Base-by-base conservation (phyloP, 2,113 vertebrate species). In the Sisor rabdophorus region DNA sequence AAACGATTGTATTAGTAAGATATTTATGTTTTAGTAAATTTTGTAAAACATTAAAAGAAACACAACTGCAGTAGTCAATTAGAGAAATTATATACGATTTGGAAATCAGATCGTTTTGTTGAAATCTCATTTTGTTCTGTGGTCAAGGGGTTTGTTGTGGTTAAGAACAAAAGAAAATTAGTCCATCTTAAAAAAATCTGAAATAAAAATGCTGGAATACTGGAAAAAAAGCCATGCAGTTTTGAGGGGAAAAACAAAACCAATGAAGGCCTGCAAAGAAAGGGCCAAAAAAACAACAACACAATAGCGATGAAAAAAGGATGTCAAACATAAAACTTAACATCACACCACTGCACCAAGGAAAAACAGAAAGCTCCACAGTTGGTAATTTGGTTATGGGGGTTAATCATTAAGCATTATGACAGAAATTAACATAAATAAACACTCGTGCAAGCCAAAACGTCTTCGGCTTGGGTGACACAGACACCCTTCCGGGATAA, bases 1-100 rank as follows among this genome's bases (percentile, higher is more conserved):
- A 87, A 89, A 91, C 85, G 86, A 82, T 83, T 86, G 83, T 82
- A 91, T 92, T 91, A 91, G 91, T 91, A 89, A 89, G 85, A 87
- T 65, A 75, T 82, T 67, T 80, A 78, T 74, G 84, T 88, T 89
- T 91, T 88, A 89, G 86, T 90, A 85, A 88, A 86, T 89, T 92
- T 90, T 80, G 86, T 87, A 80, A 58, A 76, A 76, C 77, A 52
- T 52, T 84, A 82, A 79, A 77, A 36, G 17, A 79, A 80, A 75
- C 70, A 79, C 47, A 81, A 72, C 58, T 71, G 61, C 47, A 75
- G 55, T 69, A 73, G 68, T 79, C 73, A 75, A 79, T 82, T 68
- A 20, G 60, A 76, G 68, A 89, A 89, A 84, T 89, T 85, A 86
- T 88, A 85, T 86, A 86, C 80, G 86, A 85, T 90, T 87, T 87